Conservation (phyloP, 1,140 invertebrate species). For the Pseudomyrmex concolor region DNA sequence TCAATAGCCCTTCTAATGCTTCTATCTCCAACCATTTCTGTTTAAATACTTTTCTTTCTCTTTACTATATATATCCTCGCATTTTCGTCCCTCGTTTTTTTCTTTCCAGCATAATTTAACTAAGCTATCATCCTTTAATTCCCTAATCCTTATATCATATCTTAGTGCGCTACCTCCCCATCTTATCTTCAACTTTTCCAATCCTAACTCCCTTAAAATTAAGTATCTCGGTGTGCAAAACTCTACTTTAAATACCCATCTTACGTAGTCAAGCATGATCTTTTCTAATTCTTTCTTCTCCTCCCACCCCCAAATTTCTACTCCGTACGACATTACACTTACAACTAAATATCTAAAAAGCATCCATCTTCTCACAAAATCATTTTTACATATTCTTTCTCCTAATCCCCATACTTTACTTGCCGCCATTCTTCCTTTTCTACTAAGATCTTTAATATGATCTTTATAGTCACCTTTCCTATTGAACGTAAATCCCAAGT, state of each 20-base stretch:
- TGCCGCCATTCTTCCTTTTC: too few relatives aligned
- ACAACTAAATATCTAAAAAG: too few relatives aligned
- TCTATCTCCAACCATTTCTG: constrained; percentile 2
- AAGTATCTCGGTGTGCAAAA: constrained; percentile 19
- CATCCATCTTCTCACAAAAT: too few relatives aligned
- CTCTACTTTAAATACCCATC: too few relatives aligned
- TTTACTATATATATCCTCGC: background rate
- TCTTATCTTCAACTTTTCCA: background rate
- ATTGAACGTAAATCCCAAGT: background rate
- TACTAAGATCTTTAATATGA: too few relatives aligned
- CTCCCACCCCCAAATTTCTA: too few relatives aligned
- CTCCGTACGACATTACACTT: too few relatives aligned
- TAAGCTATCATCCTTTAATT: background rate
- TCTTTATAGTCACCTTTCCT: background rate
- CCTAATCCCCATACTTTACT: too few relatives aligned
- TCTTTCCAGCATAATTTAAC: constrained; percentile 25
- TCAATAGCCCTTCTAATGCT: background rate
- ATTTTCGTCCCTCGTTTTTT: background rate
- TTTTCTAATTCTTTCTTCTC: too few relatives aligned
- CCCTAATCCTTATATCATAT: constrained; percentile 14
- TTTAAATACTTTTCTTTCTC: background rate
- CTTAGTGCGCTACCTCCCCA: background rate
- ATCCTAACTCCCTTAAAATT: constrained; percentile 17
- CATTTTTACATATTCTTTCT: too few relatives aligned
- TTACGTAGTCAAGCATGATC: too few relatives aligned